Base-by-base conservation (phyloP, 1,140 invertebrate genomes). In the Thereuonema tuberculata region DNA sequence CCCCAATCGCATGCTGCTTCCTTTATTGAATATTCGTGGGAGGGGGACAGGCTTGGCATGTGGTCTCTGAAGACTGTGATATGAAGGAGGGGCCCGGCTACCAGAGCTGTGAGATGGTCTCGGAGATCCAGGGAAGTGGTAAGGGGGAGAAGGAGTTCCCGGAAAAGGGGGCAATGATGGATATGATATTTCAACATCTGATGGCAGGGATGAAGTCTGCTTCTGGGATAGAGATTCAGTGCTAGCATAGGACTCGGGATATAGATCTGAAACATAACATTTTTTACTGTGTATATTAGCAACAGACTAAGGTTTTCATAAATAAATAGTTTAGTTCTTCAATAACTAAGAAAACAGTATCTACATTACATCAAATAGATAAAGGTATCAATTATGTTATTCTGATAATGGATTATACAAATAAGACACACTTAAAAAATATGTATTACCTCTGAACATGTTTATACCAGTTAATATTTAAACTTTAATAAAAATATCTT, bases 181-280 rank as follows among this genome's bases (percentile, higher is more conserved):
- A 58, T 65, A 65, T 46, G 67, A 60, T 3, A 55, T 14, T n/a
- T 55, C 53, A 27, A 28, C 53, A 29, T 55, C 53, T 17, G 53
- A 55, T 3, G 24, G 53, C 5, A 55, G 25, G 53, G 53, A 55
- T 14, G 53, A 55, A 17, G 53, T 55, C 28, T 55, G 53, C 53
- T 55, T 55, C 28, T 55, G 53, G 14, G 68, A 68, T 61, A 73
- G 64, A 64, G 72, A 72, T 65, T 73, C 71, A 47, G 71, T 68
- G 63, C 71, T 73, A 58, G 70, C 72, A 61, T 69, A 73, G 52
- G 71, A 68, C 63, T 71, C 70, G 47, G 68, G 71, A 62, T 69
- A 70, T 64, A 70, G 59, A 61, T 73, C 71, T 73, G 68, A 31
- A 69, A 65, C 58, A 57, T 12, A 50, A 50, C n/a, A n/a, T n/a